phyloP scores from a whole-genome alignment of 1,140 invertebrate species.

The Eupristina koningsbergeri region DNA sequence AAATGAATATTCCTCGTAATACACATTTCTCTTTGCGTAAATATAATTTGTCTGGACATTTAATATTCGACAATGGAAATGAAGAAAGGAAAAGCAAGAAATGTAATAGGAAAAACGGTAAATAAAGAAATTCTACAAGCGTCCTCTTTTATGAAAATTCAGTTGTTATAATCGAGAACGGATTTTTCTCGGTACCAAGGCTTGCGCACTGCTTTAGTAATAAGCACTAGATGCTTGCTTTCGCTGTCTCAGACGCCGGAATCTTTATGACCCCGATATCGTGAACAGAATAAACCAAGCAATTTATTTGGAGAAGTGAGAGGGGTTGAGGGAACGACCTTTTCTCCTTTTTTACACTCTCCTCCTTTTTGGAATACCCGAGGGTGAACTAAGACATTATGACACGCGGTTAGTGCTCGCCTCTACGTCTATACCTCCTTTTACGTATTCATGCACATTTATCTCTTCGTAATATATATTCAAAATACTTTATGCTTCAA shows the following conservation, averaged over 20 bases:
- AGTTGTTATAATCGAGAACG: constrained; percentile 39
- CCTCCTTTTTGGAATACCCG: background rate
- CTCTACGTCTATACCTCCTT: background rate
- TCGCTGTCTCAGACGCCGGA: background rate
- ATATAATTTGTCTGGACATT: background rate
- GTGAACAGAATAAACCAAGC: constrained; percentile 47
- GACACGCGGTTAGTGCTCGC: constrained; percentile 8
- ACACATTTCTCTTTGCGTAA: background rate
- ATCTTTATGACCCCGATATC: constrained; percentile 47
- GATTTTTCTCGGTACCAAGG: constrained; percentile 14
- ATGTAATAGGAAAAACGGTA: background rate
- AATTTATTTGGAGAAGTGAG: constrained; percentile 42
- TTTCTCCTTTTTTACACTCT: background rate
- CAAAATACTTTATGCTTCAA: background rate
- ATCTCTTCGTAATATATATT: constrained; percentile 1
- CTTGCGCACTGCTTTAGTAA: background rate
- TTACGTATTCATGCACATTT: background rate
- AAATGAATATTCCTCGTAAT: background rate
- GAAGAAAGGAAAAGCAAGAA: background rate
- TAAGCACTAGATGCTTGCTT: constrained; percentile 30
- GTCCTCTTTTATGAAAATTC: constrained; percentile 27
- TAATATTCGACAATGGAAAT: background rate
- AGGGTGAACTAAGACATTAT: constrained; percentile 25
- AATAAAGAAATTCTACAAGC: constrained; percentile 15
- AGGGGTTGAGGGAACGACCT: constrained; percentile 15